These are phyloP conservation scores for Ancistrus triradiatus DNA, from an alignment of 2,113 vertebrate genomes.

Conservation along the genomic window DNA sequence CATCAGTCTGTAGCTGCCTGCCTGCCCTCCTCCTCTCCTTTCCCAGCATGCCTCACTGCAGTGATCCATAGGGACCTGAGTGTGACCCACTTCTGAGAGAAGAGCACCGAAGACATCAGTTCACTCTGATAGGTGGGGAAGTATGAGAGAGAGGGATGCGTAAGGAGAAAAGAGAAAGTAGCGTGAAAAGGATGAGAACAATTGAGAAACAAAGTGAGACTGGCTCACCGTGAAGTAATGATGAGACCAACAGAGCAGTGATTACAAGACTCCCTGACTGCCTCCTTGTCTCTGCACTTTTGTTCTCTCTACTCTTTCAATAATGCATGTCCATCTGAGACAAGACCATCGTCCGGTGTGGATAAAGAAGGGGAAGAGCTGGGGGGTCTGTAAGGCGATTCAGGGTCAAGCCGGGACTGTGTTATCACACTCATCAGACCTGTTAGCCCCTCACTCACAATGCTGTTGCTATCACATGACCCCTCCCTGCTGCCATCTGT, in stretches of 20 bases:
- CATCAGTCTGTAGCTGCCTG: conserved; percentile 68
- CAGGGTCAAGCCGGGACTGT: conserved; percentile 20
- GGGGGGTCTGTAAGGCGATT: conserved; percentile 1
- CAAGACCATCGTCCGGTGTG: neutral
- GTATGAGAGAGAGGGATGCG: conserved; percentile 34
- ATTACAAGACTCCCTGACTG: neutral
- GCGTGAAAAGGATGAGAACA: conserved; percentile 14
- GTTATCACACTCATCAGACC: conserved; percentile 35
- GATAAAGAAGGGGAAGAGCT: conserved; percentile 47
- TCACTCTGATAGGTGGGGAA: conserved; percentile 38
- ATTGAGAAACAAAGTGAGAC: conserved; percentile 11
- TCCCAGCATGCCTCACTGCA: conserved; percentile 69
- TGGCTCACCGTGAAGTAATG: neutral
- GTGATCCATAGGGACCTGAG: conserved; percentile 72
- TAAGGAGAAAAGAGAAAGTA: conserved; percentile 32
- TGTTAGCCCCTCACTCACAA: conserved; percentile 48
- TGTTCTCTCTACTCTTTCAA: neutral
- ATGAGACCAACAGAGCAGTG: no score
- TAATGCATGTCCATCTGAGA: neutral
- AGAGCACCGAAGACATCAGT: conserved; percentile 38
- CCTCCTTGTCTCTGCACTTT: neutral
- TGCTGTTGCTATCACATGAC: conserved; percentile 63
- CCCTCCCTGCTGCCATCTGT: conserved; percentile 64
- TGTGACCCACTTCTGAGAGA: conserved; percentile 75
- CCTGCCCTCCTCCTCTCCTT: conserved; percentile 49